Conservation (phyloP, 2,888 invertebrate species). For the Helleia helle region DNA sequence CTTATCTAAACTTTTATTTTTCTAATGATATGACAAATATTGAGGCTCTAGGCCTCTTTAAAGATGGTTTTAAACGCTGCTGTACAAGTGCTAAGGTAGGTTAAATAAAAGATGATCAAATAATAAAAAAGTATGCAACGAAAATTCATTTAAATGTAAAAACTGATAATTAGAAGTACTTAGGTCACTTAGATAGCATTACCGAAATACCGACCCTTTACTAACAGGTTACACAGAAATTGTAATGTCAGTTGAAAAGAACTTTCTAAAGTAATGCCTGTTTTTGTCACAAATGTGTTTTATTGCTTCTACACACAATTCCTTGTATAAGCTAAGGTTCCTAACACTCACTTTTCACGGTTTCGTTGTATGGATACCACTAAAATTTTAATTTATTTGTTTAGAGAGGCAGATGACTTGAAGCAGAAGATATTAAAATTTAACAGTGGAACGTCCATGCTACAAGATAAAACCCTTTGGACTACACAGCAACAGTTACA, state of each 20-base stretch:
- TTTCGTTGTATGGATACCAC: neutral
- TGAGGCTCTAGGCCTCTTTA: slow-evolving; percentile 66
- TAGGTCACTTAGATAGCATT: too few relatives aligned
- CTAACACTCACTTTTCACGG: too few relatives aligned
- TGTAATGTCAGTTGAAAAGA: too few relatives aligned
- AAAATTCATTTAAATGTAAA: neutral
- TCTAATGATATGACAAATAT: slow-evolving; percentile 65
- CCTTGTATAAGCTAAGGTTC: too few relatives aligned
- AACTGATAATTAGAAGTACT: too few relatives aligned
- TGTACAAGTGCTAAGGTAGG: slow-evolving; percentile 82
- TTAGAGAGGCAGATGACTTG: slow-evolving; percentile 82
- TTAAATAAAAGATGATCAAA: slow-evolving; percentile 10
- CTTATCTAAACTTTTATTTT: slow-evolving; percentile 21
- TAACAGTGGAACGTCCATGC: slow-evolving; percentile 70
- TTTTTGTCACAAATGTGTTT: too few relatives aligned
- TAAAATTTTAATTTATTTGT: slow-evolving; percentile 8
- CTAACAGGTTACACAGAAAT: too few relatives aligned
- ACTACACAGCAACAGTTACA: slow-evolving; percentile 60
- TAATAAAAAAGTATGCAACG: neutral
- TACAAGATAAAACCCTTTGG: slow-evolving; percentile 61
- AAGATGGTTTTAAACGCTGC: slow-evolving; percentile 85
- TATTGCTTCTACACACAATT: too few relatives aligned
- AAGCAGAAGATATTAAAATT: slow-evolving; percentile 79
- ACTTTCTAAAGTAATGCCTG: too few relatives aligned
- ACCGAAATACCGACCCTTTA: too few relatives aligned